Percentiles rank a stretch among this genome's conserved stretches.
These are phyloP conservation scores for Pogonocherus hispidulus DNA, from an alignment of 2,888 invertebrate species.

Conservation along the genomic window DNA sequence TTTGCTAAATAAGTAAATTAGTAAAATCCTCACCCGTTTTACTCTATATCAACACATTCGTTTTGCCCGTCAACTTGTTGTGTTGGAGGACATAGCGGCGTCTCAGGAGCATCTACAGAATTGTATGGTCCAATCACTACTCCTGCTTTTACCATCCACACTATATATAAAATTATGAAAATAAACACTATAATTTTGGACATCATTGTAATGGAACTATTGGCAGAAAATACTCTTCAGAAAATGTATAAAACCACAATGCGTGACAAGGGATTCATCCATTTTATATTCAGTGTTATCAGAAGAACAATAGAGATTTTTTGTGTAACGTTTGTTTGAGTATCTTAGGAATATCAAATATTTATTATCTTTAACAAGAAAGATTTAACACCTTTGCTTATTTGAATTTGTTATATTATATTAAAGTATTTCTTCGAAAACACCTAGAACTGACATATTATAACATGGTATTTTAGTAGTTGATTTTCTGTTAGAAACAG, in stretches of 20 bases:
- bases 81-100: background rate
- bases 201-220: background rate
- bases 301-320: background rate
- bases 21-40: background rate
- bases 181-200: slow-evolving; percentile 10
- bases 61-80: slow-evolving; percentile 7
- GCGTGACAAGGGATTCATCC: background rate
- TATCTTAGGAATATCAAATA: background rate
- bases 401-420: no score
- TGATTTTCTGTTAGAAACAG: no score
- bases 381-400: background rate
- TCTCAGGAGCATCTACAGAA: slow-evolving; percentile 9
- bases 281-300: background rate
- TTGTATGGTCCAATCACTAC: slow-evolving; percentile 1
- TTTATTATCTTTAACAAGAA: background rate
- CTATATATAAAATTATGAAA: background rate
- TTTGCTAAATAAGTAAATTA: no score
- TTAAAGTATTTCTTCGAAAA: background rate
- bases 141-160: slow-evolving; percentile 3
- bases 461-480: background rate
- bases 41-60: slow-evolving; percentile 18
- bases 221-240: background rate
- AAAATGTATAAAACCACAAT: background rate
- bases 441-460: background rate
- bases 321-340: background rate